Conservation (phyloP, 2,888 invertebrate genomes). For the Lampropteryx suffumata region DNA sequence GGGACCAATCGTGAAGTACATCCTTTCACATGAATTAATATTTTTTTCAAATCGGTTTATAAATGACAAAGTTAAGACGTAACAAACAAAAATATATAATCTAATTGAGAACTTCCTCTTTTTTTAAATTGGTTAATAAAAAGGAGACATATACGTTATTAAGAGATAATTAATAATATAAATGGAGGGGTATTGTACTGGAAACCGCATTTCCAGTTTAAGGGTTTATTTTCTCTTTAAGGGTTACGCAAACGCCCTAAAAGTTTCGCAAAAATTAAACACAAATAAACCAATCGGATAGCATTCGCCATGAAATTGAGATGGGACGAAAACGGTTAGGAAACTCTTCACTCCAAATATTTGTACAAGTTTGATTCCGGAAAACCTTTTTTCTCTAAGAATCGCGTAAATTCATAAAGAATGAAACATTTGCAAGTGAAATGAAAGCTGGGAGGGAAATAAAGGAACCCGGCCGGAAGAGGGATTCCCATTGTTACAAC, state of each 20-base stretch:
- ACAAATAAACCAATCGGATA: slow-evolving; percentile 33
- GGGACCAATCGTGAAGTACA: no score
- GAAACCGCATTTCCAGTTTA: no score
- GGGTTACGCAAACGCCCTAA: slow-evolving; percentile 1
- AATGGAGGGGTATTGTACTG: no score
- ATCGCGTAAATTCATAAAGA: slow-evolving; percentile 70
- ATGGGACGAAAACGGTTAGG: slow-evolving; percentile 35
- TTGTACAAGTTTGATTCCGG: slow-evolving; percentile 63
- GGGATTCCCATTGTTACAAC: slow-evolving; percentile 70
- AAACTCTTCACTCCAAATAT: slow-evolving; percentile 64
- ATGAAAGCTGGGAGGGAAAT: slow-evolving; percentile 68
- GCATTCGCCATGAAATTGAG: slow-evolving; percentile 43
- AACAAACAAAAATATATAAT: no score
- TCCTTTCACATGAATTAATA: no score
- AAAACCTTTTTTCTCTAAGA: slow-evolving; percentile 54
- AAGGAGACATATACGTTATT: no score
- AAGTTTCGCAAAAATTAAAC: slow-evolving; percentile 28
- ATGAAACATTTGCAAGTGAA: slow-evolving; percentile 77
- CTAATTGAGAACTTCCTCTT: no score
- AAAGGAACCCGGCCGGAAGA: slow-evolving; percentile 59
- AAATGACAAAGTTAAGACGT: no score
- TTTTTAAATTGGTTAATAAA: no score
- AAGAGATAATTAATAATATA: no score
- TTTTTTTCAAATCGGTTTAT: no score
- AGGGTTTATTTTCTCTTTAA: no score